Evolutionary conservation across 2,888 invertebrate species (phyloP).

Genomic region (Oeneis ivallda): DNA sequence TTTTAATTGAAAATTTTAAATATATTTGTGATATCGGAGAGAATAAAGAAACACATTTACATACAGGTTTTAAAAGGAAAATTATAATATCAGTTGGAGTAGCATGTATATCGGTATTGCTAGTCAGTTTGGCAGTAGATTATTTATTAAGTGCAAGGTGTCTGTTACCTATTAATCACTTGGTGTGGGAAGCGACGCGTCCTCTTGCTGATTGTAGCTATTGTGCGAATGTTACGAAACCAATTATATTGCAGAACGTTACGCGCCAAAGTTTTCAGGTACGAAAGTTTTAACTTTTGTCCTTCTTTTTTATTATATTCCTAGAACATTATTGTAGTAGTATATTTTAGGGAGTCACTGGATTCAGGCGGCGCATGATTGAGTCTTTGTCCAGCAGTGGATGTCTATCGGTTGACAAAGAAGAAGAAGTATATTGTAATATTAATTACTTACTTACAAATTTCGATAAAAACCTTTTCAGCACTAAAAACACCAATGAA

Average conservation of each 20-base stretch:
- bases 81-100: conserved; percentile 49
- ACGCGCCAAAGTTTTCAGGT: conserved; percentile 85
- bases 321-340: too few species aligned
- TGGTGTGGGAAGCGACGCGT: conserved; percentile 93
- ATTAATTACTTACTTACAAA: not conserved
- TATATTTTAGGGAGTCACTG: too few species aligned
- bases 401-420: too few species aligned
- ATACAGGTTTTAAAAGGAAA: conserved; percentile 48
- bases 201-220: conserved; percentile 91
- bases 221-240: conserved; percentile 85
- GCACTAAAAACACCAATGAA: not conserved
- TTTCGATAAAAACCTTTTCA: not conserved
- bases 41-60: conserved; percentile 39
- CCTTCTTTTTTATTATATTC: not conserved
- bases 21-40: conserved; percentile 53
- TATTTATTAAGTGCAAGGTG: conserved; percentile 85
- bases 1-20: conserved; percentile 53
- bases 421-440: too few species aligned
- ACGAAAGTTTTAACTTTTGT: conserved; percentile 41
- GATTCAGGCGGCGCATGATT: too few species aligned
- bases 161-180: conserved; percentile 90
- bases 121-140: conserved; percentile 47
- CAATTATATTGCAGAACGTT: conserved; percentile 85
- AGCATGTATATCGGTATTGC: conserved; percentile 50
- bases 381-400: too few species aligned